Evolutionary conservation across 1,140 invertebrate genomes (phyloP).

Genomic region (Drosophila arizonae): DNA sequence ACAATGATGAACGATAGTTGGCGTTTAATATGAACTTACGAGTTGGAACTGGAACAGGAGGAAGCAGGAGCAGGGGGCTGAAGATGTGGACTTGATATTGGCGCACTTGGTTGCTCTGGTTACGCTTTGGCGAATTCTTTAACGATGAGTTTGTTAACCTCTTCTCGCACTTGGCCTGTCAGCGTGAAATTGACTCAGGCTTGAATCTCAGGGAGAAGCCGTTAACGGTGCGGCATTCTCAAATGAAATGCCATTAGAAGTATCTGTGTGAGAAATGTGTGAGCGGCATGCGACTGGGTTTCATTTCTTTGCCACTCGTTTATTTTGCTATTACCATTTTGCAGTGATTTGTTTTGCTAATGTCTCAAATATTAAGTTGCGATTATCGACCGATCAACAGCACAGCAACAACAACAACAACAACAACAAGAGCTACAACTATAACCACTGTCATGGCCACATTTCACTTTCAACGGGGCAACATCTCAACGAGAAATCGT

Average conservation of each 20-base stretch:
- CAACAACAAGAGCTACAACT: not conserved
- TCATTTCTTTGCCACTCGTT: not conserved
- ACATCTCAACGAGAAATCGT: conserved; percentile 74
- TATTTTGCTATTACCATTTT: conserved; percentile 24
- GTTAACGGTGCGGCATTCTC: conserved; percentile 55
- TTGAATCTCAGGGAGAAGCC: conserved; percentile 5
- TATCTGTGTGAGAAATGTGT: conserved; percentile 42
- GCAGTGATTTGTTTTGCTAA: conserved; percentile 70
- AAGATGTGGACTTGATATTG: conserved; percentile 20
- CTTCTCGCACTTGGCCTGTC: conserved; percentile 50
- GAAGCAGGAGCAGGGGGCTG: not conserved
- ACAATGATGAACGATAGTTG: conserved; percentile 49
- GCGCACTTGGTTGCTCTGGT: conserved; percentile 57
- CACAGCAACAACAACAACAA: not conserved
- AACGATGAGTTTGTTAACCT: conserved; percentile 69
- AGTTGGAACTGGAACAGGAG: not conserved
- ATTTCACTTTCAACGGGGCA: conserved; percentile 73
- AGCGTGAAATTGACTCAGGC: conserved; percentile 48
- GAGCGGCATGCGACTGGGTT: conserved; percentile 16
- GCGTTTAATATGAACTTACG: conserved; percentile 27
- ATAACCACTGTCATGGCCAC: conserved; percentile 70
- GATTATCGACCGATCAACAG: conserved; percentile 63
- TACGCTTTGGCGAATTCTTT: conserved; percentile 69
- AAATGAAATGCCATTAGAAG: conserved; percentile 45
- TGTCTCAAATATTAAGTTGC: conserved; percentile 72